Percentiles rank a stretch among this genome's conserved stretches.
These are phyloP conservation scores for Dendrocincla tyrannina DNA, from an alignment of 2,797 vertebrate species.

Conservation along the genomic window DNA sequence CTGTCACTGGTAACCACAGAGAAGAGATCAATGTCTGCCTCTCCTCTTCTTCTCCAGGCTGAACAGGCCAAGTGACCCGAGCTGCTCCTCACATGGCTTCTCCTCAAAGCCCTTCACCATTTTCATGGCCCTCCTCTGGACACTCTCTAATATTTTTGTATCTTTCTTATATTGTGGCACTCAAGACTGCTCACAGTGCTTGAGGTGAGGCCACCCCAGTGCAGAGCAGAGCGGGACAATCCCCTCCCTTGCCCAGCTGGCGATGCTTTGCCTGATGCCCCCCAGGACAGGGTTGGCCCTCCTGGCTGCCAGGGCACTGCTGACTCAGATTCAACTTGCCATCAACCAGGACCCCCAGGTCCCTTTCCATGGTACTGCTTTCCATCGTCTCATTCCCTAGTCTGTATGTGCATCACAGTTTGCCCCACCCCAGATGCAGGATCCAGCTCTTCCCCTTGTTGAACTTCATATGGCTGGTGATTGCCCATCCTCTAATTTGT, in stretches of 20 bases:
- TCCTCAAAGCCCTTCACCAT: too few relatives aligned
- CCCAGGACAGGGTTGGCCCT: neutral
- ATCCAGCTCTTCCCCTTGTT: neutral
- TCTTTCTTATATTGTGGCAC: neutral
- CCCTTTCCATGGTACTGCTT: neutral
- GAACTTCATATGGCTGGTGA: neutral
- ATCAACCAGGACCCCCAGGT: neutral
- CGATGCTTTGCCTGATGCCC: neutral
- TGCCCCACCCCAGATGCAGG: neutral
- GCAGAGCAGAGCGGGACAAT: neutral
- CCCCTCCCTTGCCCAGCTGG: neutral
- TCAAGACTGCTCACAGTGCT: neutral
- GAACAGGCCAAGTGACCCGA: neutral
- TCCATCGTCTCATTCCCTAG: neutral
- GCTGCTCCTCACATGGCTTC: neutral
- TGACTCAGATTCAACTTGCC: neutral
- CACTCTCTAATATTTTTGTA: neutral
- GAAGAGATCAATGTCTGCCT: neutral
- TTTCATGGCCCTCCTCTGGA: neutral
- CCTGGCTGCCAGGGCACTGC: neutral
- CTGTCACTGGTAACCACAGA: neutral
- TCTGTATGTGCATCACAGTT: neutral
- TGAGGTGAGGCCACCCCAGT: neutral
- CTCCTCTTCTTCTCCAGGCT: neutral
- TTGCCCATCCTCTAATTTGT: neutral